phyloP scores from a whole-genome alignment of 1,140 invertebrate species.

The Megalonaias nervosa region DNA sequence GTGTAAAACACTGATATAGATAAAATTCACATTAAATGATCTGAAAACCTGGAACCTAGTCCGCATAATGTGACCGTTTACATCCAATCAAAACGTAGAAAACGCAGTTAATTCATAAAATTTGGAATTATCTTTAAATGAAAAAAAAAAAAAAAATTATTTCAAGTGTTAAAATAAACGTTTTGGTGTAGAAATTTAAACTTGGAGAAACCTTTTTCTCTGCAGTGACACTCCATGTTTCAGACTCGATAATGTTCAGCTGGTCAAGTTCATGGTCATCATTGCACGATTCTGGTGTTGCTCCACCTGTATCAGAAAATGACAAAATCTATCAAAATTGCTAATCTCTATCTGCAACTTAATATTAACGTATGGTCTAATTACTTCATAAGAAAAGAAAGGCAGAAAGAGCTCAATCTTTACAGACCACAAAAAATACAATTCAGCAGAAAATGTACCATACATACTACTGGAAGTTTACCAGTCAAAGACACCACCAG shows the following conservation, averaged over 20 bases:
- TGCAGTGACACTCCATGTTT: constrained; percentile 92
- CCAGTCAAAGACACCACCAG: constrained; percentile 2
- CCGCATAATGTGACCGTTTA: too few relatives aligned
- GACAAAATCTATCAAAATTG: neutral
- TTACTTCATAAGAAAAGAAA: neutral
- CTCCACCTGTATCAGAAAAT: neutral
- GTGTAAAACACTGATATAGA: too few relatives aligned
- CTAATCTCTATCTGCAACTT: neutral
- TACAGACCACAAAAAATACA: neutral
- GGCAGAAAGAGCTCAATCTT: neutral
- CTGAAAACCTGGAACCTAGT: too few relatives aligned
- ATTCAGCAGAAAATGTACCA: too few relatives aligned
- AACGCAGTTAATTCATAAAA: too few relatives aligned
- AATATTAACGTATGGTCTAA: neutral
- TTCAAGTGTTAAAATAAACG: too few relatives aligned
- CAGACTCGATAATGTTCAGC: constrained; percentile 85
- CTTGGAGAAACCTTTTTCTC: constrained; percentile 79
- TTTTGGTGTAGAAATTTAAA: neutral
- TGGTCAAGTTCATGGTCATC: constrained; percentile 85
- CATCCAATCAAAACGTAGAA: too few relatives aligned
- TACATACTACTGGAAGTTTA: too few relatives aligned
- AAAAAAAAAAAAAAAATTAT: neutral
- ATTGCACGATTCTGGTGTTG: constrained; percentile 15
- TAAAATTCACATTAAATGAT: too few relatives aligned
- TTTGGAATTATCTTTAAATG: neutral